These are phyloP conservation scores for Cyanoliseus patagonus DNA, from an alignment of 2,113 vertebrate genomes.

Conservation along the genomic window DNA sequence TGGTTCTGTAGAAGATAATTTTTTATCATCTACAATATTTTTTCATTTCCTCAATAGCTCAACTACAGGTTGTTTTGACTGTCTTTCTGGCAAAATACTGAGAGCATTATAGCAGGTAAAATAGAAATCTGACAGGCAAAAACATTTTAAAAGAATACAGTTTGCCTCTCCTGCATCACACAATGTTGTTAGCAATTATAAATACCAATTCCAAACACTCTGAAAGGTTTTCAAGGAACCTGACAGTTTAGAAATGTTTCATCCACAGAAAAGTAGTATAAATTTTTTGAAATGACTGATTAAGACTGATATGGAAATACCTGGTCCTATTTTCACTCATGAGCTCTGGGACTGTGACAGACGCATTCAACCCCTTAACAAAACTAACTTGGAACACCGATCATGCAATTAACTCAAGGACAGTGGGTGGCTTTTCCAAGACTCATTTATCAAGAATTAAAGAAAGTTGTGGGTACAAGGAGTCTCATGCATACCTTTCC, in stretches of 20 bases:
- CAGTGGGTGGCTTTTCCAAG: not conserved
- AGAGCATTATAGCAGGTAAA: not conserved
- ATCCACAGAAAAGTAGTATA: not conserved
- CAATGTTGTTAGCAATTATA: not conserved
- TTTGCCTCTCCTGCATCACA: not conserved
- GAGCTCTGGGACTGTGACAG: not conserved
- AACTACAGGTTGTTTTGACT: not conserved
- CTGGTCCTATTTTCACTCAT: not conserved
- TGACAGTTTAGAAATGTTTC: not conserved
- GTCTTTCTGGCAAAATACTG: not conserved
- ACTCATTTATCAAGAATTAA: not conserved
- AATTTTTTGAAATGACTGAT: not conserved
- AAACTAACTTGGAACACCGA: not conserved
- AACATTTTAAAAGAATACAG: not conserved
- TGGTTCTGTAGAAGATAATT: not conserved
- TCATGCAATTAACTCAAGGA: not conserved
- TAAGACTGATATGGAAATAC: not conserved
- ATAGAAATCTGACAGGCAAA: not conserved
- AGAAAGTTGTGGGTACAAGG: not conserved
- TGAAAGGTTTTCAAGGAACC: not conserved
- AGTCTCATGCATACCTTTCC: not conserved
- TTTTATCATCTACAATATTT: not conserved
- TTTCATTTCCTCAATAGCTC: not conserved
- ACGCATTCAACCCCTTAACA: not conserved
- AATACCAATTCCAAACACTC: not conserved